Base-by-base conservation (phyloP, 1,140 invertebrate genomes). In the Arion vulgaris region DNA sequence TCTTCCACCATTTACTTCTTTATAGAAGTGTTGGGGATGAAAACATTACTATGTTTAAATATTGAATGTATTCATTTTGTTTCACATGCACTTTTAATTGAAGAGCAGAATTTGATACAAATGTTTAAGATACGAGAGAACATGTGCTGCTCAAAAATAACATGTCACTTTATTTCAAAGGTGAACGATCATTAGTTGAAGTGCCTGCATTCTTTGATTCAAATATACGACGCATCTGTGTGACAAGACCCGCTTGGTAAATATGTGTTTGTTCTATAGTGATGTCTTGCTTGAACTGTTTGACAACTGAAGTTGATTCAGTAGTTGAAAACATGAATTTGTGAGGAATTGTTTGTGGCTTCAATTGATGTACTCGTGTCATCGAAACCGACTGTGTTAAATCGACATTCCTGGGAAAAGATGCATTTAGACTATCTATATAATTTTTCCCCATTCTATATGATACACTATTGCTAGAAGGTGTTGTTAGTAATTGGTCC, bases 221-320 rank as follows among this genome's bases (percentile, higher is more conserved):
- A 49, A 74, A 74, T 32, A 74, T 74, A 19, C 72, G 72, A n/a
- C 72, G 72, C 72, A 74, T 74, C 38, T 74, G 72, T 23, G 72
- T 74, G 23, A 74, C 72, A 17, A 74, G 45, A 5, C 72, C 72
- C 19, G 28, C 39, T 74, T 74, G 13, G 38, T 74, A 32, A 23
- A 39, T 32, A 23, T 32, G 38, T 7, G 45, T 74, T 41, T 5
- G 26, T 49, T 74, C 72, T 7, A 1, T 9, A 17, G 41, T 2
- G 26, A 26, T 39, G 26, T 39, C 15, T 15, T 41, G 72, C 11
- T 28, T 41, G 9, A 15, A 1, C 4, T 41, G 72, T 28, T 28
- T 41, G 9, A 15, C 13, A 7, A 15, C 19, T 13, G 38, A 39
- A 45, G 41, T 45, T 45, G 41, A 45, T 45, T 45, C 41, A 15